Evolutionary conservation across 2,113 vertebrate genomes (phyloP), one percentile per base, ranked within the genome.

Genomic region (Brienomyrus longianalis): DNA sequence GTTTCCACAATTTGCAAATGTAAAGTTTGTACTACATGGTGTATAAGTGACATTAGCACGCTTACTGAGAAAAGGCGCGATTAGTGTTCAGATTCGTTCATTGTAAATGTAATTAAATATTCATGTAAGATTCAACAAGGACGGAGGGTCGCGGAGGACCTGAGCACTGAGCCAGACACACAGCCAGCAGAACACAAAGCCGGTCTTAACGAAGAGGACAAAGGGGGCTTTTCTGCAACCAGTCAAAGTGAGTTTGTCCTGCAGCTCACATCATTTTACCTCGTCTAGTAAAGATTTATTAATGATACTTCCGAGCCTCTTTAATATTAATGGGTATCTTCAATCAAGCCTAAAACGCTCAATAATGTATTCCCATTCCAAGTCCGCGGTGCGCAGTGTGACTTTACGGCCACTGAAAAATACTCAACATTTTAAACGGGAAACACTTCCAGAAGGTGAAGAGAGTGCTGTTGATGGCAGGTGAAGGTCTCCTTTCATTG

Each of bases 311-410:
- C 35, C 19, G 31, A 80, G 35, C 17, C 74, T 43, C 74, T 80
- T 80, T 43, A 80, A 80, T 80, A 80, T 80, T 80, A 80, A 80
- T 43, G 74, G 74, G 35, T 80, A 80, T 80, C 74, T 43, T 80
- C 74, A 80, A 43, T 80, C 74, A 19, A 35, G 31, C 6, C 35
- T 43, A 7, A 80, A 80, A 80, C 17, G 15, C 35, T 80, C 15
- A 80, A 80, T 80, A 80, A 80, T 39, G 35, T 19, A 80, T 17
- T 5, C 6, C 15, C 15, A 80, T 43, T 43, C 39, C 17, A 17
- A 43, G 35, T 77, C 70, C 9, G 15, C 35, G 5, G 70, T 43
- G 31, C 5, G 15, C 35, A 39, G 70, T 39, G 5, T 43, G 74
- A 80, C 35, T 43, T 43, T 7, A 80, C 74, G 19, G 35, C 74